Conservation (phyloP, 2,113 vertebrate genomes). For the Ochotona curzoniae region DNA sequence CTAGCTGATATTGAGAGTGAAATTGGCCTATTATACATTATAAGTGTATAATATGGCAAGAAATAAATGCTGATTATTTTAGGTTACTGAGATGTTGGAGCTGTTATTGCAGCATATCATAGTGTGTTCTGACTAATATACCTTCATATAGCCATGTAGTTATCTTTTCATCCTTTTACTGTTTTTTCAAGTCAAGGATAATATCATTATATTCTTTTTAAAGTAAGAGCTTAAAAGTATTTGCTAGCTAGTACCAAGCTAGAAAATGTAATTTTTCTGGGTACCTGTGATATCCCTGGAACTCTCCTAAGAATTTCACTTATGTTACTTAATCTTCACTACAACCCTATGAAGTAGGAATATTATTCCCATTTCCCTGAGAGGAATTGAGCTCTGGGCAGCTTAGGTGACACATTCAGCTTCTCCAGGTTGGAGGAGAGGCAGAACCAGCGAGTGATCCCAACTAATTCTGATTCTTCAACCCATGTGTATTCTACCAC, state of each 20-base stretch:
- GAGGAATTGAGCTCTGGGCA: not conserved
- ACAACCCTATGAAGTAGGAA: not conserved
- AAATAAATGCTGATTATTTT: constrained; percentile 33
- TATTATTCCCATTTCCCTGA: not conserved
- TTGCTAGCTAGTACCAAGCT: not conserved
- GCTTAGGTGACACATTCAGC: not conserved
- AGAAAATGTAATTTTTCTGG: constrained; percentile 34
- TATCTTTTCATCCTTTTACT: constrained; percentile 26
- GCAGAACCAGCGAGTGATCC: not conserved
- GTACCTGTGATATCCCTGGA: not conserved
- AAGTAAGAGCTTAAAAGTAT: not conserved
- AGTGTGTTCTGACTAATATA: not conserved
- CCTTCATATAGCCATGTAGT: not conserved
- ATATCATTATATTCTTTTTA: not conserved
- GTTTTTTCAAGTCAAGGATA: constrained; percentile 11
- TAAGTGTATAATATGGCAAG: not conserved
- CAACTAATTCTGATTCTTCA: constrained; percentile 5
- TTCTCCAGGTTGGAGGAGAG: not conserved
- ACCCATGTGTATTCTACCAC: rapidly evolving
- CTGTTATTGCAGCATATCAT: not conserved
- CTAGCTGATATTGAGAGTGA: not conserved
- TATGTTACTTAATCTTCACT: not conserved
- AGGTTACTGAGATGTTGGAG: constrained; percentile 1
- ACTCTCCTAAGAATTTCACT: constrained; percentile 33
- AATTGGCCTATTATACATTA: not conserved